Evolutionary conservation across 2,113 vertebrate genomes (phyloP), one percentile per base, ranked within the genome.

Genomic region (Gnathonemus echidnorhynchus): DNA sequence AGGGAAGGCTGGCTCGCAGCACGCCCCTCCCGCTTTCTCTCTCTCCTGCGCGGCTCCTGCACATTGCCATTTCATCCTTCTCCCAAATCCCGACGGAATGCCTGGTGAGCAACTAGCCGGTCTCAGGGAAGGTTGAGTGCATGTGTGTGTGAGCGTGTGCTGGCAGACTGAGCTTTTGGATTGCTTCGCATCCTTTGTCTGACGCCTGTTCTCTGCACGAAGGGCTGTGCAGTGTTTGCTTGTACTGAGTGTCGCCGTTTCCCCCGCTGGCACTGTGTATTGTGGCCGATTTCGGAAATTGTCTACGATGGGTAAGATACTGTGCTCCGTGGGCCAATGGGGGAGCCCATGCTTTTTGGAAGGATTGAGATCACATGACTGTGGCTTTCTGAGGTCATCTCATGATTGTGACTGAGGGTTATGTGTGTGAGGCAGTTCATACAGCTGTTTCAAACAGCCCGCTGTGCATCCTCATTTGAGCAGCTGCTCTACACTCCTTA

Each of bases 91-190:
- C 93, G 91, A 95, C 84, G 21, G 90, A 91, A 96, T 96, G 95
- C 92, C 92, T 92, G 95, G 96, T 96, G 94, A 96, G 96, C 91
- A 90, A 90, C 92, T 90, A 91, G 93, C 93, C 86, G 93, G 92
- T 91, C 92, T 88, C n/a, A 35, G 35, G 19, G 49, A 80, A 27
- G 35, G 21, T 42, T 90, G 27, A 35, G 84, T 91, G 87, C 91
- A 89, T 85, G 24, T 66, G 58, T 27, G 58, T 19, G 62, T 35
- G 86, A 35, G 48, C 3, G 46, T 53, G 24, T 90, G 70, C 24
- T 70, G 35, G 35, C n/a, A 39, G 77, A 89, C 50, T 48, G 45
- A 35, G 53, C 3, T 56, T 48, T 62, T 80, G 74, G 84, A 52
- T 84, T 62, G 89, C 42, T 80, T 80, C 10, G 52, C 86, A 70